phyloP scores from a whole-genome alignment of 2,797 vertebrate genomes.

The Bovichtus diacanthus region DNA sequence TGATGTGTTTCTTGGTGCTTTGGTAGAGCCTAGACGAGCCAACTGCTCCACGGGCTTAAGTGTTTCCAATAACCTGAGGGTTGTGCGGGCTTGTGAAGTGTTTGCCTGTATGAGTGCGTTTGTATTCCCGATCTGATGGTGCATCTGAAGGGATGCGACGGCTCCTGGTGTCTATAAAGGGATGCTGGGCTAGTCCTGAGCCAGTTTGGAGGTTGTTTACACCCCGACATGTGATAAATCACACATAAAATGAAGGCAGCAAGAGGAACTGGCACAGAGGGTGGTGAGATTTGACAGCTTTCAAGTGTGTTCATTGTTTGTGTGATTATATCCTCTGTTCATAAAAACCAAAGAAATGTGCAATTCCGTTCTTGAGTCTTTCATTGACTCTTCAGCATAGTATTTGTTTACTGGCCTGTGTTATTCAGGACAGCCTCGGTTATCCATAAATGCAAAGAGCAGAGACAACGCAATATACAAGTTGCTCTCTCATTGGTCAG shows the following conservation, averaged over 20 bases:
- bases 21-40: conserved; percentile 47
- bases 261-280: conserved; percentile 49
- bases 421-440: conserved; percentile 32
- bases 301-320: conserved; percentile 53
- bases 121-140: conserved; percentile 64
- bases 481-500: conserved; percentile 26
- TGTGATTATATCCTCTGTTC: conserved; percentile 48
- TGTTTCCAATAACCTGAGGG: conserved; percentile 69
- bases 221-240: conserved; percentile 61
- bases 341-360: conserved; percentile 37
- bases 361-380: conserved; percentile 22
- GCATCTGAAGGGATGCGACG: conserved; percentile 70
- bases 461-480: not conserved
- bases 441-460: conserved; percentile 20
- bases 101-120: conserved; percentile 36
- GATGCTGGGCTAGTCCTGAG: conserved; percentile 46
- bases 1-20: conserved; percentile 64
- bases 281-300: conserved; percentile 64
- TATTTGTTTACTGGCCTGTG: conserved; percentile 49
- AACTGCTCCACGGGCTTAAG: conserved; percentile 62
- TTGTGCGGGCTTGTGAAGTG: conserved; percentile 53
- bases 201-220: conserved; percentile 61
- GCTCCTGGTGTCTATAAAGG: conserved; percentile 58
- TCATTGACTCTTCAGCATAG: conserved; percentile 35
- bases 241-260: conserved; percentile 47